phyloP scores from a whole-genome alignment of 2,888 invertebrate species.

The Apodemia duryi region DNA sequence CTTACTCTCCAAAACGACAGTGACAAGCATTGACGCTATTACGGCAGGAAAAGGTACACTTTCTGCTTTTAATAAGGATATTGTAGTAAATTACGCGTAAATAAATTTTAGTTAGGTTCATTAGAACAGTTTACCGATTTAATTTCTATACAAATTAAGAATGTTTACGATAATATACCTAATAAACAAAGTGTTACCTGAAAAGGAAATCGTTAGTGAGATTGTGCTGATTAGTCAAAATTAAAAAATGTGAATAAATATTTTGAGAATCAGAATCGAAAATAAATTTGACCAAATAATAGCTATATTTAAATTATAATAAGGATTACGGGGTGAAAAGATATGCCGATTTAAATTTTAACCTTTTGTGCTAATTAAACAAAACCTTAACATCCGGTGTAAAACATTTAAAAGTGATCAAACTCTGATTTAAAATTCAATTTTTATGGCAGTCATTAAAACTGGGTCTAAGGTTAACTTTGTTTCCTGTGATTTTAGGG shows the following conservation, averaged over 20 bases:
- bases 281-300: neutral
- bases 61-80: too few relatives aligned
- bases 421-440: conserved; percentile 68
- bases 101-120: too few relatives aligned
- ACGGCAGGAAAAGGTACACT: too few relatives aligned
- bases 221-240: neutral
- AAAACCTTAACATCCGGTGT: conserved; percentile 56
- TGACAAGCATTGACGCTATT: too few relatives aligned
- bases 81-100: too few relatives aligned
- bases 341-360: conserved; percentile 37
- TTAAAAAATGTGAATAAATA: neutral
- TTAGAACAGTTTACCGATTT: too few relatives aligned
- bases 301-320: neutral
- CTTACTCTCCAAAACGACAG: too few relatives aligned
- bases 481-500: conserved; percentile 60
- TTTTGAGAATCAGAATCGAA: conserved; percentile 22
- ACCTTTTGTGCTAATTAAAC: conserved; percentile 72
- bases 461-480: conserved; percentile 49
- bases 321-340: conserved; percentile 17
- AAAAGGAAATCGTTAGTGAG: conserved; percentile 14
- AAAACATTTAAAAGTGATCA: conserved; percentile 60
- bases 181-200: neutral
- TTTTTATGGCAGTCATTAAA: conserved; percentile 54
- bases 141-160: neutral
- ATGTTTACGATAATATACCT: conserved; percentile 17